Evolutionary conservation across 2,888 invertebrate genomes (phyloP), one percentile per base, ranked within the genome.

Genomic region (Eupithecia centaureata): DNA sequence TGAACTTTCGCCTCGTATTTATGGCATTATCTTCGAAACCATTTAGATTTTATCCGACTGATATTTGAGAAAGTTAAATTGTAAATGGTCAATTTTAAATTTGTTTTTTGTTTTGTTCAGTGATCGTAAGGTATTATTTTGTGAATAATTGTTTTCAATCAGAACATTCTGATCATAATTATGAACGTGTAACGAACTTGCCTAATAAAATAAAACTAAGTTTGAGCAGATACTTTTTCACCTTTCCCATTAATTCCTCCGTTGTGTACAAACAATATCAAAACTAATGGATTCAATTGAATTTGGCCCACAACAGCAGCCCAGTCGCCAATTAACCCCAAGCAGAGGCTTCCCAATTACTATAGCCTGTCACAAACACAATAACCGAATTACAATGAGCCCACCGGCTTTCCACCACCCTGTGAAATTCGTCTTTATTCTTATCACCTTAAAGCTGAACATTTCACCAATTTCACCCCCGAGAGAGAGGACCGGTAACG

Each of bases 341-440:
- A 71, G 71, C 61, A 42, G 61, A 62, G 60, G 61, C 68, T 67
- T 62, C 68, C 68, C 69, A 74, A 76, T 76, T 76, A 76, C 73
- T 72, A 65, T 71, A 51, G 73, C 66, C 75, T 71, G 74, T 76
- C 75, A 73, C 73, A 74, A 74, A 70, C 74, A 76, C 74, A 75
- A 75, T 73, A 25, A 73, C 74, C 35, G 74, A 73, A 76, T 74
- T 71, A 76, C 73, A 76, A 74, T 73, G 73, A 72, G 64, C 42
- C 61, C 18, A 63, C 65, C 69, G 64, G n/a, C 51, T 61, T 54
- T n/a, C 51, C 63, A 65, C 18, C n/a, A 28, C 30, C 61, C 60
- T 59, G 33, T 30, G 12, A 57, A 57, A 57, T 33, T 32, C 57
- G 32, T 22, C 63, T 38, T 57, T 33, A 33, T 32, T 32, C 10